Conservation (phyloP, 2,797 vertebrate species). For the Rhynchotus rufescens region DNA sequence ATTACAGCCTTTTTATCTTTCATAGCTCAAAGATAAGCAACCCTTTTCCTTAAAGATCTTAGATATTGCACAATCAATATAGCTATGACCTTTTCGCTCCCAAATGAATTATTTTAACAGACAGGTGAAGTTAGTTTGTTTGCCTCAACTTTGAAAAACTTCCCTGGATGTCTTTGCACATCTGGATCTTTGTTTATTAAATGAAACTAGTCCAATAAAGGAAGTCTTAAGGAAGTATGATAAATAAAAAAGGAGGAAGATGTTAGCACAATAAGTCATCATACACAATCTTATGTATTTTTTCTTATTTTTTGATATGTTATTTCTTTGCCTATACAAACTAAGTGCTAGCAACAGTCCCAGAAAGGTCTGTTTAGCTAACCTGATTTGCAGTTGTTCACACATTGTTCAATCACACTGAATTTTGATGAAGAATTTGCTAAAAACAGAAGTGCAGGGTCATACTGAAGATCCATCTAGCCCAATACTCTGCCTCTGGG, state of each 20-base stretch:
- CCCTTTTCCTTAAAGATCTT: neutral
- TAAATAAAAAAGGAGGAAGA: neutral
- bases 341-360: neutral
- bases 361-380: neutral
- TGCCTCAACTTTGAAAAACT: neutral
- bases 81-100: neutral
- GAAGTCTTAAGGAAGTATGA: too few relatives aligned
- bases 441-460: neutral
- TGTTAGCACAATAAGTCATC: neutral
- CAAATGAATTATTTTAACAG: neutral
- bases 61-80: neutral
- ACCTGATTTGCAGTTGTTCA: neutral
- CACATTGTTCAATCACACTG: neutral
- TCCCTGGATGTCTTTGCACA: neutral
- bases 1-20: neutral
- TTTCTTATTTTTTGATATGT: neutral
- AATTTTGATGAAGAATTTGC: neutral
- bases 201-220: too few relatives aligned
- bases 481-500: neutral
- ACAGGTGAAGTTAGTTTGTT: neutral
- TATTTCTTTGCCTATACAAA: neutral
- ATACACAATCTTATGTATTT: neutral
- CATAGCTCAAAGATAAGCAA: neutral
- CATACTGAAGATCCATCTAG: neutral
- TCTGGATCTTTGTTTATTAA: neutral